Percentiles rank a stretch among this genome's conserved stretches.
These are phyloP conservation scores for Polydrusus pterygomalis DNA, from an alignment of 2,888 invertebrate genomes.

Conservation along the genomic window DNA sequence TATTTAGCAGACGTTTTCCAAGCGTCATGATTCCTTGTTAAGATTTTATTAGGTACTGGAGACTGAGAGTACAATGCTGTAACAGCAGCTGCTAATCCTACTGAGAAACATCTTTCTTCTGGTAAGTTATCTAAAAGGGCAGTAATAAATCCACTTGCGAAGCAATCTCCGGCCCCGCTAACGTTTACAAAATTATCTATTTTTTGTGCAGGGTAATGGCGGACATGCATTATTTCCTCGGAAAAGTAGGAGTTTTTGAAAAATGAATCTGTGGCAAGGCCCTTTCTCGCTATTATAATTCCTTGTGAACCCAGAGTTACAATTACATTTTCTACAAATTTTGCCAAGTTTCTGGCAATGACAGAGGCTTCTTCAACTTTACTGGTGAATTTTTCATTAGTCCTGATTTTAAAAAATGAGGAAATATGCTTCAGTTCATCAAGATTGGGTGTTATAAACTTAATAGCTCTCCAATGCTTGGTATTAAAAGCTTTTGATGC, in stretches of 20 bases:
- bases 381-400: slow-evolving; percentile 57
- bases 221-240: slow-evolving; percentile 52
- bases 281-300: slow-evolving; percentile 73
- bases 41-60: slow-evolving; percentile 74
- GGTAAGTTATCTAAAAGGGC: slow-evolving; percentile 75
- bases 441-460: slow-evolving; percentile 86
- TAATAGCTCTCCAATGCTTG: slow-evolving; percentile 71
- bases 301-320: slow-evolving; percentile 79
- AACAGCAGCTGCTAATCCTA: slow-evolving; percentile 79
- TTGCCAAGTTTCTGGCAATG: slow-evolving; percentile 55
- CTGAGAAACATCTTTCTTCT: slow-evolving; percentile 77
- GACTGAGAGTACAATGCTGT: slow-evolving; percentile 76
- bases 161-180: slow-evolving; percentile 90
- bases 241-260: slow-evolving; percentile 49
- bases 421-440: slow-evolving; percentile 84
- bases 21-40: slow-evolving; percentile 53
- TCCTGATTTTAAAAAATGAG: slow-evolving; percentile 69
- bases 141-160: slow-evolving; percentile 81
- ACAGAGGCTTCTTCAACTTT: slow-evolving; percentile 64
- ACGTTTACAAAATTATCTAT: slow-evolving; percentile 78
- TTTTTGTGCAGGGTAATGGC: slow-evolving; percentile 72
- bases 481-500: slow-evolving; percentile 81
- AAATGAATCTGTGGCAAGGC: slow-evolving; percentile 63
- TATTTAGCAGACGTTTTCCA: slow-evolving; percentile 58
- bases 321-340: slow-evolving; percentile 75